A percentile compares a stretch with the other conserved stretches of the same genome.
phyloP scores from a whole-genome alignment of 2,888 invertebrate species.

The Idaea biselata region DNA sequence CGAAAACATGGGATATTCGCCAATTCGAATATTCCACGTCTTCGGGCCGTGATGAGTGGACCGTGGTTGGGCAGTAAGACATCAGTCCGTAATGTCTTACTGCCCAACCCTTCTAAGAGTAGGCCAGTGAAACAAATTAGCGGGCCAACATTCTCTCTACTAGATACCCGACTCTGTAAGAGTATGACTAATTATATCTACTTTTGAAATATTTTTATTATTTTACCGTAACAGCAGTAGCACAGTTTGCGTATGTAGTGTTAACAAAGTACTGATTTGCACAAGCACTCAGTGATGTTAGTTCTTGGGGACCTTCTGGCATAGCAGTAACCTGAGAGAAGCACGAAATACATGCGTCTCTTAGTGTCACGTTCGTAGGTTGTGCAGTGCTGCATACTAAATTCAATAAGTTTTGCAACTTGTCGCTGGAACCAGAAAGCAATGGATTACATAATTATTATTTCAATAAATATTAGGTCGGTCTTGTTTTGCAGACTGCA shows the following conservation, averaged over 20 bases:
- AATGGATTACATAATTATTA: not conserved
- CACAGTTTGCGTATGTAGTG: slow-evolving; percentile 75
- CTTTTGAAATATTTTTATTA: slow-evolving; percentile 6
- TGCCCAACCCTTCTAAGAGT: too few relatives aligned
- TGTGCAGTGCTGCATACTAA: slow-evolving; percentile 84
- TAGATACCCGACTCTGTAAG: too few relatives aligned
- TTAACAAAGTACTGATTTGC: slow-evolving; percentile 76
- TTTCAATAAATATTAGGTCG: too few relatives aligned
- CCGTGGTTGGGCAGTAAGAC: too few relatives aligned
- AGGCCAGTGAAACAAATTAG: too few relatives aligned
- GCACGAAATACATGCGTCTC: slow-evolving; percentile 84
- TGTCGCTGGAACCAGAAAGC: slow-evolving; percentile 43
- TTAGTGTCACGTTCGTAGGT: slow-evolving; percentile 74
- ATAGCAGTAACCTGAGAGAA: slow-evolving; percentile 80
- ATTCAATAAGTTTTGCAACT: slow-evolving; percentile 78
- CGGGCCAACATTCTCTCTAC: too few relatives aligned
- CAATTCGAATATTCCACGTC: too few relatives aligned
- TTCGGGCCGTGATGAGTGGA: too few relatives aligned
- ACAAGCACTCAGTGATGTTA: slow-evolving; percentile 75
- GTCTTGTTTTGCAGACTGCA: too few relatives aligned
- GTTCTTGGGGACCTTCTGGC: slow-evolving; percentile 77
- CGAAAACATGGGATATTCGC: too few relatives aligned
- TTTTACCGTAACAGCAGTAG: slow-evolving; percentile 71
- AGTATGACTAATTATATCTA: not conserved
- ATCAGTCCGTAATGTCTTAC: too few relatives aligned